These are phyloP conservation scores for Ochotona curzoniae DNA, from an alignment of 2,113 vertebrate genomes.

Conservation along the genomic window DNA sequence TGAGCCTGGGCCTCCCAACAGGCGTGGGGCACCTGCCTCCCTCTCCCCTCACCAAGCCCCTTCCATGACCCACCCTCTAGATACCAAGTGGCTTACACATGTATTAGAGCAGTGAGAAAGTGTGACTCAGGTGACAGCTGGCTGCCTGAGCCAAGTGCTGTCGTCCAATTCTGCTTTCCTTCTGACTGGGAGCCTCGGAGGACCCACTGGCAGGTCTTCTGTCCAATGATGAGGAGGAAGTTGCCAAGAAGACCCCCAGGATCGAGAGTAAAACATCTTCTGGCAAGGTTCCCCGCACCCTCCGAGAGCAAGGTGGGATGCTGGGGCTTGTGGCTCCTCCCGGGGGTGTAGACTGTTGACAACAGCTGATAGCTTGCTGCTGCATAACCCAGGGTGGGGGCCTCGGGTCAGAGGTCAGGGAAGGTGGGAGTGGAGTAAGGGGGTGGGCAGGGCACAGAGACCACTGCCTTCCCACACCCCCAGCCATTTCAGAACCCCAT, in stretches of 20 bases:
- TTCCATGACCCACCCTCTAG: neutral
- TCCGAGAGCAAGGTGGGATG: slow-evolving; percentile 80
- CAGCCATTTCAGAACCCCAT: too few relatives aligned
- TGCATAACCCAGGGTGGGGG: neutral
- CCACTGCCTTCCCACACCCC: accelerated
- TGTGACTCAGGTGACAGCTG: accelerated
- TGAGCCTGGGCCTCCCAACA: neutral
- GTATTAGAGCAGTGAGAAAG: too few relatives aligned
- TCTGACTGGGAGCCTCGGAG: slow-evolving; percentile 80
- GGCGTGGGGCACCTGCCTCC: neutral
- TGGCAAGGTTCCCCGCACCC: neutral
- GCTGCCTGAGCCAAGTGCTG: neutral
- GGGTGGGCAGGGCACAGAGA: neutral
- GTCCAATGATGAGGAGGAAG: slow-evolving; percentile 85
- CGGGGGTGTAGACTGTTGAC: neutral
- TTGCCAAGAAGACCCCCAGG: slow-evolving; percentile 70
- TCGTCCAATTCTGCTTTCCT: neutral
- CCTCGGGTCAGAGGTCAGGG: neutral
- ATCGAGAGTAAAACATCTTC: slow-evolving; percentile 42
- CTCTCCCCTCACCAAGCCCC: too few relatives aligned
- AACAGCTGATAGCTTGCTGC: neutral
- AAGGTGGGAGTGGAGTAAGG: neutral
- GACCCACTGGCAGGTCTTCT: slow-evolving; percentile 87
- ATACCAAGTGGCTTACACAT: accelerated
- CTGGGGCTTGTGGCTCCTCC: neutral